Conservation (phyloP, 2,797 vertebrate genomes). For the Chiroxiphia lanceolata region DNA sequence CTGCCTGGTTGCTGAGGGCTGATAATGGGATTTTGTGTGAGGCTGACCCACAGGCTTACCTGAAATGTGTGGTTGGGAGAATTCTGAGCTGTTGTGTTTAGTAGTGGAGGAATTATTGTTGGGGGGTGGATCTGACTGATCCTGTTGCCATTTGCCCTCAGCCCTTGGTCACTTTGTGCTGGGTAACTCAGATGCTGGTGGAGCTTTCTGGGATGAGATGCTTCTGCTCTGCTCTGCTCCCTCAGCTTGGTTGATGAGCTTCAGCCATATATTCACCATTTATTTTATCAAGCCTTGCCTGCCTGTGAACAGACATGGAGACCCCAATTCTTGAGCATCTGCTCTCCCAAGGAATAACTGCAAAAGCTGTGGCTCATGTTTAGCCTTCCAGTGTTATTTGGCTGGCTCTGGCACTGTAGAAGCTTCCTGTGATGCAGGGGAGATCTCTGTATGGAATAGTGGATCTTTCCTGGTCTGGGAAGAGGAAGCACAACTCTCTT, state of each 20-base stretch:
- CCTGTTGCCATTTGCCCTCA: not conserved
- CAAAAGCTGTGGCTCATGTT: not conserved
- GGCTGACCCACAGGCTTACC: not conserved
- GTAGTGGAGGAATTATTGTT: not conserved
- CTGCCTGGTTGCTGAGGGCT: not conserved
- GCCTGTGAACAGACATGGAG: not conserved
- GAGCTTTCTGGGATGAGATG: not conserved
- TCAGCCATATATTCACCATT: accelerated
- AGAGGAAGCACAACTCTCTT: not conserved
- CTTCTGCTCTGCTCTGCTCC: not conserved
- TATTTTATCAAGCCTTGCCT: not conserved
- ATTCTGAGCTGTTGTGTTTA: not conserved
- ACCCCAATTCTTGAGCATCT: not conserved
- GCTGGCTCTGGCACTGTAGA: not conserved
- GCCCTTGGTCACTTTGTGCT: accelerated
- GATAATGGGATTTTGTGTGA: not conserved
- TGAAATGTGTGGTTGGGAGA: not conserved
- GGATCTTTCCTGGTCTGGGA: not conserved
- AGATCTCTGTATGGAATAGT: not conserved
- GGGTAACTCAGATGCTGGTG: not conserved
- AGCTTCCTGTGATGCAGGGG: not conserved
- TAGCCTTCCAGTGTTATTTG: not conserved
- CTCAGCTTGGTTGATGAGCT: not conserved
- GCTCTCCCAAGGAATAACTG: not conserved
- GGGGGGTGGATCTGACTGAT: not conserved